Percentiles rank a stretch among this genome's conserved stretches.
These are phyloP conservation scores for Poecilia picta DNA, from an alignment of 2,797 vertebrate species.

Conservation along the genomic window DNA sequence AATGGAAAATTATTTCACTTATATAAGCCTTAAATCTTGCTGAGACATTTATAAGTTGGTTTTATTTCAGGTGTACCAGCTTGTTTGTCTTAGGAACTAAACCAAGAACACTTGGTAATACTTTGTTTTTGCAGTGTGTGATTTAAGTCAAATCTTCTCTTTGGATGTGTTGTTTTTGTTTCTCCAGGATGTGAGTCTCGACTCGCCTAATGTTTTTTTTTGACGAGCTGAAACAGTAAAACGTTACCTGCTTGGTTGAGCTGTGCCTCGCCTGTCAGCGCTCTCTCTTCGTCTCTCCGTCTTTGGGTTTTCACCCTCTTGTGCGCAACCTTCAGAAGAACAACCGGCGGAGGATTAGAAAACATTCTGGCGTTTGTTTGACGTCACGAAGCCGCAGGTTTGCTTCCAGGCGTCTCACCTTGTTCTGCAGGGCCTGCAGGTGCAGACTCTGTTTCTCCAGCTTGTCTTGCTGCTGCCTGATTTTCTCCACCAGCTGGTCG, in stretches of 20 bases:
- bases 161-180: neutral
- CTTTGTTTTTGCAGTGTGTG: too few relatives aligned
- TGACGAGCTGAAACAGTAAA: neutral
- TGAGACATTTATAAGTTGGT: too few relatives aligned
- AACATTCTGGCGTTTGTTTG: neutral
- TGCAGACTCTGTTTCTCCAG: constrained; percentile 92
- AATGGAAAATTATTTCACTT: too few relatives aligned
- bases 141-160: too few relatives aligned
- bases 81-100: too few relatives aligned
- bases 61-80: too few relatives aligned
- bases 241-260: constrained; percentile 53
- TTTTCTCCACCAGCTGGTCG: constrained; percentile 89
- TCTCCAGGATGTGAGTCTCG: neutral
- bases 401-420: constrained; percentile 73
- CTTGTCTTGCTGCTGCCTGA: constrained; percentile 91
- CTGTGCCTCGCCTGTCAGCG: constrained; percentile 36
- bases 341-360: neutral
- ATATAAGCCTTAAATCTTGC: too few relatives aligned
- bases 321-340: constrained; percentile 56
- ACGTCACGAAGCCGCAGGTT: neutral
- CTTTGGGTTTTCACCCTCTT: constrained; percentile 71
- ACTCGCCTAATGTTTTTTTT: neutral
- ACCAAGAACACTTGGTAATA: too few relatives aligned
- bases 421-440: constrained; percentile 88
- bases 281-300: constrained; percentile 64